phyloP scores from a whole-genome alignment of 2,888 invertebrate genomes.

The Eupithecia tripunctaria region DNA sequence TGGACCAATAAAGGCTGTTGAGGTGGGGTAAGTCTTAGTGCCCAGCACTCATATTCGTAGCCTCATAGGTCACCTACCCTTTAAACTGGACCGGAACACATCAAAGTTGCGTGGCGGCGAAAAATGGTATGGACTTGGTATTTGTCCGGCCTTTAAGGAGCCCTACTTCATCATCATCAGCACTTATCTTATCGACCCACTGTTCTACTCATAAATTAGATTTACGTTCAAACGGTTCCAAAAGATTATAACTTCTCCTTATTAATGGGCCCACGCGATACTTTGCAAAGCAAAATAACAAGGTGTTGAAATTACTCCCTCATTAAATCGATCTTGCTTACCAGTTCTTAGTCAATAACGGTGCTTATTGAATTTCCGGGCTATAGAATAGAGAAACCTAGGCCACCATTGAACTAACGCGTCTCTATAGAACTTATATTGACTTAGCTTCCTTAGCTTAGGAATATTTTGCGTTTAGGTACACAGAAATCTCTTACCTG shows the following conservation, averaged over 20 bases:
- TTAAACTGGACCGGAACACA: too few relatives aligned
- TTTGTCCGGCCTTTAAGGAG: not conserved
- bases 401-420: not conserved
- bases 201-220: not conserved
- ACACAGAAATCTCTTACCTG: constrained; percentile 58
- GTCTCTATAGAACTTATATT: not conserved
- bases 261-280: not conserved
- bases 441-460: not conserved
- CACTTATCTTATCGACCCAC: too few relatives aligned
- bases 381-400: not conserved
- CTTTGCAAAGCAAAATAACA: constrained; percentile 1
- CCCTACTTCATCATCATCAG: not conserved
- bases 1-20: too few relatives aligned
- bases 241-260: not conserved
- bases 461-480: not conserved
- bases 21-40: too few relatives aligned
- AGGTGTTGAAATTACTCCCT: not conserved
- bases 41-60: too few relatives aligned
- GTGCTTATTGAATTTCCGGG: constrained; percentile 1
- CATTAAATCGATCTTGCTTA: constrained; percentile 7
- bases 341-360: not conserved
- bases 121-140: not conserved
- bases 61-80: too few relatives aligned
- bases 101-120: not conserved
- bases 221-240: not conserved